Percentiles rank a stretch among this genome's conserved stretches.
phyloP scores from a whole-genome alignment of 2,888 invertebrate genomes.

The Folsomia candida region DNA sequence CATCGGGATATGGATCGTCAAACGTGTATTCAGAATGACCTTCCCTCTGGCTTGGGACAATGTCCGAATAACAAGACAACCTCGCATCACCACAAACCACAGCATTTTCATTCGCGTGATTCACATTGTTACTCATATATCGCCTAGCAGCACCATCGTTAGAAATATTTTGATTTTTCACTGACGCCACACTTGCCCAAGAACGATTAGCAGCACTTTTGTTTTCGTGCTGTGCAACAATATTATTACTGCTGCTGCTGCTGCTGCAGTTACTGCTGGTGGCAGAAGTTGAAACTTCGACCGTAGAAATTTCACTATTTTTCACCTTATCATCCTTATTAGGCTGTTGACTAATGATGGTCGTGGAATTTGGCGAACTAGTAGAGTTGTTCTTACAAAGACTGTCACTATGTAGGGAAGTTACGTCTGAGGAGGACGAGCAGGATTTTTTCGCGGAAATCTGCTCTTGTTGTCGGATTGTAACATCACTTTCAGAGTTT shows the following conservation, averaged over 20 bases:
- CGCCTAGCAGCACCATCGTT: slow-evolving; percentile 27
- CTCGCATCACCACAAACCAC: background rate
- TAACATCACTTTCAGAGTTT: slow-evolving; percentile 9
- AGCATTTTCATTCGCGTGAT: background rate
- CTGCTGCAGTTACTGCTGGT: slow-evolving; percentile 7
- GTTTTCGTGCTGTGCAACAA: slow-evolving; percentile 7
- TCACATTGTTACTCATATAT: background rate
- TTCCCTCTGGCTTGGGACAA: slow-evolving; percentile 20
- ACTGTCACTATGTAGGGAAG: slow-evolving; percentile 22
- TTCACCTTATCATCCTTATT: slow-evolving; percentile 5
- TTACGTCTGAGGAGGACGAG: slow-evolving; percentile 23
- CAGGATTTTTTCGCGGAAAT: slow-evolving; percentile 14
- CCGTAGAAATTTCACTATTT: slow-evolving; percentile 7
- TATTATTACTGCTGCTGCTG: background rate
- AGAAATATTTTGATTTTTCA: slow-evolving; percentile 23
- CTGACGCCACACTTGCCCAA: slow-evolving; percentile 48
- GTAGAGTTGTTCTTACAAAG: slow-evolving; percentile 30
- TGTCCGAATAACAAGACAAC: background rate
- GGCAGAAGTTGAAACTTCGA: background rate
- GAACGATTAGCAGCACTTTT: slow-evolving; percentile 31
- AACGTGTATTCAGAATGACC: slow-evolving; percentile 2
- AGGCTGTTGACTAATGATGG: slow-evolving; percentile 6
- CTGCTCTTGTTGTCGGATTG: slow-evolving; percentile 12
- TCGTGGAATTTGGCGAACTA: slow-evolving; percentile 24
- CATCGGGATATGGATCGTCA: slow-evolving; percentile 31